Base-by-base conservation (phyloP, 2,797 vertebrate species). In the Hirundo rustica region DNA sequence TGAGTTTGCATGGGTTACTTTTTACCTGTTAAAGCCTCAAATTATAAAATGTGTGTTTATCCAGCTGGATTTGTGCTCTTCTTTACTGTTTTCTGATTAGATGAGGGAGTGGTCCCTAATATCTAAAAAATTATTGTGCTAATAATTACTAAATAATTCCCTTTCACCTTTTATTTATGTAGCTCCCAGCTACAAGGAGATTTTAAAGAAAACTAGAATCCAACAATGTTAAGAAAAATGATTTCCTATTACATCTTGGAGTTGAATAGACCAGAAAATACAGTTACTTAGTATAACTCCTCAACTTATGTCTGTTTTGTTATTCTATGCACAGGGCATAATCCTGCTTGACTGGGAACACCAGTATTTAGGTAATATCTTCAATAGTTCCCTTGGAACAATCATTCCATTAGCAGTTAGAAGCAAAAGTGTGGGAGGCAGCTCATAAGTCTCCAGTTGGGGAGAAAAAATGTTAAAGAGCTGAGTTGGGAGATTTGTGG, bases 241-340 rank as follows among this genome's bases (percentile, higher is more conserved):
- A 67, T 51, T 73, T 82, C 26, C 22, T 74, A 17, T 45, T 64
- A 27, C 2, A 27, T 74, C 25, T 32, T 50, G 8, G 10, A 29
- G 30, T 38, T 50, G 32, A 68, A 73, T 15, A 42, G 40, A 40
- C 32, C 44, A 58, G 36, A 50, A 74, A 65, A 74, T 15, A 30
- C 10, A 61, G 7, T 74, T 67, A n/a, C 16, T 45, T 27, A 27
- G 5, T 21, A 40, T 67, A 22, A n/a, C 23, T 73, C 36, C 27
- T 78, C 26, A 38, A 6, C 1, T 0, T 55, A 23, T 1, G 1
- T 44, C 15, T 4, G 10, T 40, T 86, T 67, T 40, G 10, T 73
- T 91, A 44, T 83, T 89, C 54, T 27, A 19, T 1, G 0, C 74
- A 36, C 38, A 61, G 45, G 9, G 8, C 30, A 25, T 48, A 53